Evolutionary conservation across 2,113 vertebrate genomes (phyloP), one percentile per base, ranked within the genome.

Genomic region (Alaudala cheleensis): DNA sequence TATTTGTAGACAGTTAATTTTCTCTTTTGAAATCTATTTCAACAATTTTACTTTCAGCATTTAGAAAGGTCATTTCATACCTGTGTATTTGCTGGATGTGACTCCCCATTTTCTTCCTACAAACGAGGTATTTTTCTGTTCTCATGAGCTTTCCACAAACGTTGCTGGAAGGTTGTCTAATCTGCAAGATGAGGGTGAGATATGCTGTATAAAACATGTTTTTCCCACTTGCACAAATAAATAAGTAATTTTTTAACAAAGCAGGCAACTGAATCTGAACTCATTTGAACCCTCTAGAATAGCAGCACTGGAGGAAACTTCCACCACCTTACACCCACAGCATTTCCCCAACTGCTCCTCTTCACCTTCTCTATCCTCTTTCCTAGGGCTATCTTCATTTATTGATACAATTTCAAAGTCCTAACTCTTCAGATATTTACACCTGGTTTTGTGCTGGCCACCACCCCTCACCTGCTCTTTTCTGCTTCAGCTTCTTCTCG

Each of bases 381-480:
- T 16, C 16, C 22, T 23, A 70, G 3, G 23, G 6, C 11, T 28
- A 3, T 56, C 34, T 56, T 74, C 4, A 28, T 77, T 74, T 74
- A 34, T 45, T 83, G 11, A 14, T 56, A 10, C 21, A 7, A 23
- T 37, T 82, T 71, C 20, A 21, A 56, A 26, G 12, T 77, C 62
- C 16, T 84, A 19, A 33, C 21, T 65, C 19, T 40, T 76, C 33
- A 42, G 17, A 56, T 37, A 61, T 56, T 72, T 33, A 60, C 6
- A 23, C 5, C 2, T 1, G 3, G 2, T 45, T 51, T 79, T 72
- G 14, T 45, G 25, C 12, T 10, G 14, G 20, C 16, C 39, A 51
- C 22, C 0, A 2, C 22, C 13, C 8, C 17, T 88, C 0, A 0
- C 16, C 40, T 64, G 15, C 7, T 21, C 8, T 18, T 42, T 73